Evolutionary conservation across 2,888 invertebrate species (phyloP), one percentile per base, ranked within the genome.

Genomic region (Steromphala cineraria): DNA sequence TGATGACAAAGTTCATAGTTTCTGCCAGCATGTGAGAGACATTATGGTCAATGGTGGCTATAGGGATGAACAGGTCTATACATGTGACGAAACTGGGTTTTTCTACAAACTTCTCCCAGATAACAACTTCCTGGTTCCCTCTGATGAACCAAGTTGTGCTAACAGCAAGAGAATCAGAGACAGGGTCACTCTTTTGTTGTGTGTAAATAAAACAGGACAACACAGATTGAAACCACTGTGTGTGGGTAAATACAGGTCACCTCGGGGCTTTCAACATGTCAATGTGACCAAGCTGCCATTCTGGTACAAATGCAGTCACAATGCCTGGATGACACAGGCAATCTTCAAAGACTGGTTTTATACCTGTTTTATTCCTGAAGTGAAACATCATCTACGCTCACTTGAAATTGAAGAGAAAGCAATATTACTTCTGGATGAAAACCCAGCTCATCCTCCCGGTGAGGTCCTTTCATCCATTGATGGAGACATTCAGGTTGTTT

Each of bases 31-130:
- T 4, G 31, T 71, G 71, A 71, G 40, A 36, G 71, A 71, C 10
- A 2, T 71, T 17, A 19, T 71, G 19, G 10, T 40, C 36, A 19
- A 31, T 71, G 67, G 67, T 17, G 75, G 78, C n/a, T 82, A 80
- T 53, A 55, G 24, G 13, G 56, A 78, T 8, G 53, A 82, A 53
- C 82, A 82, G 36, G 75, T 82, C 7, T 82, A 80, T 77, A 80
- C 53, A 46, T 17, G 53, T 10, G 79, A 71, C n/a, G 79, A 81
- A 15, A 81, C 81, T 53, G 82, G 76, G 2, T 52, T 82, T 4
- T 82, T 56, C 76, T 82, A 80, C 80, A 82, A 82, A 55, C 55
- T 76, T 2, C 24, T 82, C 53, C 78, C 80, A 17, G 46, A 36
- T 28, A 75, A 62, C 7, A 75, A 53, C 8, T 75, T 56, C 46